A percentile compares a stretch with the other conserved stretches of the same genome.
These are phyloP conservation scores for Notocelia uddmanniana DNA, from an alignment of 2,888 invertebrate genomes.

Conservation along the genomic window DNA sequence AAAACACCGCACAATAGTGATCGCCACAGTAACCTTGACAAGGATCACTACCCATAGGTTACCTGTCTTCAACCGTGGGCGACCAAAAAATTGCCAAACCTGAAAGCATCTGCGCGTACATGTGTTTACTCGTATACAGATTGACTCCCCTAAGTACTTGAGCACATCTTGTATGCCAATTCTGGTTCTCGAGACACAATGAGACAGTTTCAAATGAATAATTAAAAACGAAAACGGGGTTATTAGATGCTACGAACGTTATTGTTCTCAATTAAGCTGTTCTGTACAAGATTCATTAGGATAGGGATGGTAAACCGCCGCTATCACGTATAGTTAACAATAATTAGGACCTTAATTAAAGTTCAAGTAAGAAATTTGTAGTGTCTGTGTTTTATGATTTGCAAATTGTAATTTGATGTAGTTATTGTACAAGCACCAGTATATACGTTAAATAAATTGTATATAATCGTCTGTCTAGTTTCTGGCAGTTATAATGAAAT, in stretches of 20 bases:
- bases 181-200: constrained; percentile 8
- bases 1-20: constrained; percentile 28
- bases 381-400: not conserved
- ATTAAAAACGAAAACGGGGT: constrained; percentile 6
- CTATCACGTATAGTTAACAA: not conserved
- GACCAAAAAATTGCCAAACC: not conserved
- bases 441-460: too few relatives aligned
- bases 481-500: too few relatives aligned
- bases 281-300: not conserved
- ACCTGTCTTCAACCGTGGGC: too few relatives aligned
- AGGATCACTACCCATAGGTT: too few relatives aligned
- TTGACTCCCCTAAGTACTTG: constrained; percentile 17
- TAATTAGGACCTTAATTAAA: not conserved
- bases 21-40: constrained; percentile 12
- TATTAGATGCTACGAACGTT: constrained; percentile 1
- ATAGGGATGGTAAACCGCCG: not conserved
- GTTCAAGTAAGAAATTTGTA: not conserved
- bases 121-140: too few relatives aligned
- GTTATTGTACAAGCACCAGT: too few relatives aligned
- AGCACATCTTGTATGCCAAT: constrained; percentile 9
- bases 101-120: not conserved
- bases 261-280: constrained; percentile 3
- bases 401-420: too few relatives aligned
- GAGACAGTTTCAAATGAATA: constrained; percentile 11
- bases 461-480: too few relatives aligned